Evolutionary conservation across 2,888 invertebrate genomes (phyloP).

Genomic region (Sepioteuthis lessoniana): DNA sequence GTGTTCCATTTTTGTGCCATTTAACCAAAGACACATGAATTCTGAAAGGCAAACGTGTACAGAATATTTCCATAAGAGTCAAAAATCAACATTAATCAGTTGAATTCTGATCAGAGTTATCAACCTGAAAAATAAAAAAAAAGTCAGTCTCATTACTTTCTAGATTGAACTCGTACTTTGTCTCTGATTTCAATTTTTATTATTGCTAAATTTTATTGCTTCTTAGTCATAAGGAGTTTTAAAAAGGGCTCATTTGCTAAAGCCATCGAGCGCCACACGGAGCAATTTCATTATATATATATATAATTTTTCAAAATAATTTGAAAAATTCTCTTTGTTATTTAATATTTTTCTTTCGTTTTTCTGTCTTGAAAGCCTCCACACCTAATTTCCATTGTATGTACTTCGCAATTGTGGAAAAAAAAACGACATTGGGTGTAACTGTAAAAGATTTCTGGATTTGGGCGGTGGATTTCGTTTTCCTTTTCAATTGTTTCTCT

Average conservation of each 20-base stretch:
- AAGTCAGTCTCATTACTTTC: too few species aligned
- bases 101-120: too few species aligned
- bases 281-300: not conserved
- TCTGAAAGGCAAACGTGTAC: too few species aligned
- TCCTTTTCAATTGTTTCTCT: not conserved
- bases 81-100: too few species aligned
- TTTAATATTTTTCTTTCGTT: not conserved
- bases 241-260: not conserved
- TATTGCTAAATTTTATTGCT: too few species aligned
- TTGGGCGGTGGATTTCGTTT: not conserved
- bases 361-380: not conserved
- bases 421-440: not conserved
- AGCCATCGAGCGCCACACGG: not conserved
- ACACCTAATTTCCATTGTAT: conserved; percentile 33
- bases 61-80: too few species aligned
- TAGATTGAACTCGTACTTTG: too few species aligned
- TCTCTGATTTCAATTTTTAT: too few species aligned
- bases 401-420: conserved; percentile 11
- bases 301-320: not conserved
- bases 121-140: too few species aligned
- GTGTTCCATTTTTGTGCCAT: too few species aligned
- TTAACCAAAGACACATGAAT: too few species aligned
- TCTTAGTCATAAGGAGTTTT: not conserved
- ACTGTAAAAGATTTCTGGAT: not conserved
- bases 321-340: not conserved